Base-by-base conservation (phyloP, 2,797 vertebrate genomes). In the Onychomys torridus region DNA sequence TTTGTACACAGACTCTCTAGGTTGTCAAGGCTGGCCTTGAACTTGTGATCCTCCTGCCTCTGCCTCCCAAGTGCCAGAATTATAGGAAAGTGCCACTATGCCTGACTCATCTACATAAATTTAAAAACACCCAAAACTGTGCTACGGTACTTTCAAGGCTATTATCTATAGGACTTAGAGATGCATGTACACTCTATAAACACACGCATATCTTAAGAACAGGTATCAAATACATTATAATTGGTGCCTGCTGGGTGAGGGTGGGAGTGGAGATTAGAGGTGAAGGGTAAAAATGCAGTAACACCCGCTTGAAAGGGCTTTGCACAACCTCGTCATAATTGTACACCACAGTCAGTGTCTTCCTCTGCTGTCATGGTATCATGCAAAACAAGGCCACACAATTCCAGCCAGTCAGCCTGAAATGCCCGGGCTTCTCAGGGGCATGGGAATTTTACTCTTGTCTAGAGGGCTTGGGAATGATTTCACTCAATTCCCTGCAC, bases 401-500 rank as follows among this genome's bases (percentile, higher is more conserved):
- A 9, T 19, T 57, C 55, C 57, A 46, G 16, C n/a, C 46, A 23
- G 49, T 0, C 5, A 9, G 23, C 69, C 65, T 19, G 19, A 32
- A 67, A 52, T 34, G 3, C 13, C 25, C 27, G 23, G 67, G 43
- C 83, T 25, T 29, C 25, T 1, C 14, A 0, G 0, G 19, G 3
- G 34, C 16, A 3, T 0, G 0, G 34, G 29, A 32, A 40, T 37
- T 25, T 76, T 13, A 11, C 73, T 59, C 14, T 43, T 52, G 43
- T 29, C 43, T 76, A 69, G 73, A 55, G 27, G 25, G 69, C 17
- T 25, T 37, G 46, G 37, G 40, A 75, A 85, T 75, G 23, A 88
- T 37, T 85, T 25, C 73, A 90, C 23, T 65, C 14, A 27, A 6
- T 21, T 76, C 8, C 12, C 11, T 9, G 27, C 27, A 9, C 61